Evolutionary conservation across 2,113 vertebrate species (phyloP).

Genomic region (Rhynchopsitta pachyrhyncha): DNA sequence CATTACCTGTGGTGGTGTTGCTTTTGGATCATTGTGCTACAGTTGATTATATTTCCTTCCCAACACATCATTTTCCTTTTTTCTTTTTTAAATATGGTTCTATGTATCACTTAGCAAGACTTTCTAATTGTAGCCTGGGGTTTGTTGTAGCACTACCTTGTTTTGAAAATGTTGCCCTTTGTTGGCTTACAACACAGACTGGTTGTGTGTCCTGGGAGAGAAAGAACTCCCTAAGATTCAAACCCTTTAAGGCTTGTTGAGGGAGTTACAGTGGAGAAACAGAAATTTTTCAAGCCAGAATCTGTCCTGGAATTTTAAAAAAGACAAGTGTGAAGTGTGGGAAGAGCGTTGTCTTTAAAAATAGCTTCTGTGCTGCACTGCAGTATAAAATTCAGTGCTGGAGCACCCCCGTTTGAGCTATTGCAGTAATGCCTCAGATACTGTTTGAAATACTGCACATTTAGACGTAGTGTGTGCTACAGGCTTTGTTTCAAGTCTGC

Average conservation of each 20-base stretch:
- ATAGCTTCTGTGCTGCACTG: neutral
- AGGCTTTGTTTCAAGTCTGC: neutral
- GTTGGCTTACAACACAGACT: neutral
- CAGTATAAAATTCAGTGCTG: neutral
- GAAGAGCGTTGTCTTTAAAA: neutral
- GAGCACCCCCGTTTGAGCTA: neutral
- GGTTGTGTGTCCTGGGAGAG: neutral
- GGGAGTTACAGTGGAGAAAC: neutral
- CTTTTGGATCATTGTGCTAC: neutral
- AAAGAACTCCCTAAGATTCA: neutral
- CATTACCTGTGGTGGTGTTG: neutral
- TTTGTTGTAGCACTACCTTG: neutral
- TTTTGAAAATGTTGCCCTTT: neutral
- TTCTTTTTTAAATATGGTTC: neutral
- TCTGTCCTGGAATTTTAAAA: neutral
- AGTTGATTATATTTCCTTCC: neutral
- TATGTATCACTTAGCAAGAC: neutral
- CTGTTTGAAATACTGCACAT: neutral
- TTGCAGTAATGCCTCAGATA: accelerated
- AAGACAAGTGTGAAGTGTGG: neutral
- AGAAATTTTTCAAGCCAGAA: neutral
- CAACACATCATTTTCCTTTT: neutral
- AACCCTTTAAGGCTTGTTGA: neutral
- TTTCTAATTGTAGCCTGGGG: neutral
- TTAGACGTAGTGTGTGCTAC: accelerated